Evolutionary conservation across 2,113 vertebrate species (phyloP).

Genomic region (Bettongia penicillata): DNA sequence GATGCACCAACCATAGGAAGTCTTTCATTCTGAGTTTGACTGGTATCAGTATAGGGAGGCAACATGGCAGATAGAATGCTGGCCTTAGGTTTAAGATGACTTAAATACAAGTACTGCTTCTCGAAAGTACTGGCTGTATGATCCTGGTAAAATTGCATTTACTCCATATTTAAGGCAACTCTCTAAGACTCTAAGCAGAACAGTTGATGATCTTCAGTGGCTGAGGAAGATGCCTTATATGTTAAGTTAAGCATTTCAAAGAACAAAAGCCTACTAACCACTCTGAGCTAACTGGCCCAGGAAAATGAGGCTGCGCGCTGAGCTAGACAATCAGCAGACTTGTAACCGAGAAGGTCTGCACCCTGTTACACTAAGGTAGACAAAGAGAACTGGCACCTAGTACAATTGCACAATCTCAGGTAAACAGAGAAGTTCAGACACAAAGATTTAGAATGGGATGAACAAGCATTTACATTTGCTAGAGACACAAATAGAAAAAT

Average conservation of each 20-base stretch:
- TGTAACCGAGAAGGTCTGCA: not conserved
- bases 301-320: not conserved
- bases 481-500: not conserved
- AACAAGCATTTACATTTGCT: not conserved
- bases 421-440: not conserved
- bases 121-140: not conserved
- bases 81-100: too few relatives aligned
- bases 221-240: not conserved
- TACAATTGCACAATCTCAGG: not conserved
- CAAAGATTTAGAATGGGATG: not conserved
- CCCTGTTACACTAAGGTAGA: not conserved
- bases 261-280: not conserved
- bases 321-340: not conserved
- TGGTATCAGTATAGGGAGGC: not conserved
- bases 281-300: not conserved
- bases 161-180: not conserved
- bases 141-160: not conserved
- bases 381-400: not conserved
- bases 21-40: not conserved
- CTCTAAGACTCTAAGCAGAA: not conserved
- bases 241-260: not conserved
- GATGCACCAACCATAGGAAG: not conserved
- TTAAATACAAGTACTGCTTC: not conserved
- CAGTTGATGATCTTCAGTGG: not conserved
- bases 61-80: not conserved